Conservation (phyloP, 2,113 vertebrate genomes). For the Oncorhynchus mykiss region DNA sequence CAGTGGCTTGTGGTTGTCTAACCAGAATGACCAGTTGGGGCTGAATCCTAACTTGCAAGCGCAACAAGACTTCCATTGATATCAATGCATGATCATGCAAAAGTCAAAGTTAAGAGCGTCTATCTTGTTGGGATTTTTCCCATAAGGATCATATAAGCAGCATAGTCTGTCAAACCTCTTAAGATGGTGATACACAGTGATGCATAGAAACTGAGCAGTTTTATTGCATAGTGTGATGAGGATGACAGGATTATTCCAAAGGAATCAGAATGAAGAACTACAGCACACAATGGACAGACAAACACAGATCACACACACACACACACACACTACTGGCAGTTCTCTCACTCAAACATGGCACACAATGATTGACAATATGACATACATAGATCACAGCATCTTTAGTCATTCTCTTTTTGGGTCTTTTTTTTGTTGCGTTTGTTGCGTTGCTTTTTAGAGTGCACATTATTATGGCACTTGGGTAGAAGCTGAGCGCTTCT, state of each 20-base stretch:
- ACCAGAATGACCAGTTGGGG: too few relatives aligned
- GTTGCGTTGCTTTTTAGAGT: slow-evolving; percentile 66
- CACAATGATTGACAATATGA: slow-evolving; percentile 64
- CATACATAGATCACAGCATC: slow-evolving; percentile 75
- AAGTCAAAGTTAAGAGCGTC: too few relatives aligned
- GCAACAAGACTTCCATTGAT: neutral
- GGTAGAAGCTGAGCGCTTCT: slow-evolving; percentile 72
- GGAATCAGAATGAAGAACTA: slow-evolving; percentile 59
- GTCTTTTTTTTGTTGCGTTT: slow-evolving; percentile 41
- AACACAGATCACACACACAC: slow-evolving; percentile 41
- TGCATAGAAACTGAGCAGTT: slow-evolving; percentile 69
- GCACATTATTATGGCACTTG: slow-evolving; percentile 71
- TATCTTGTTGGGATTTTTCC: too few relatives aligned
- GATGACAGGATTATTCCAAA: slow-evolving; percentile 62
- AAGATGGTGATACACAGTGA: neutral
- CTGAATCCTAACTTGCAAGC: neutral
- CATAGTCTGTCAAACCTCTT: too few relatives aligned
- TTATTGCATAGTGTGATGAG: slow-evolving; percentile 76
- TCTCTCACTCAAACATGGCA: slow-evolving; percentile 63
- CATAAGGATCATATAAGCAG: too few relatives aligned
- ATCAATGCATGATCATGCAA: neutral
- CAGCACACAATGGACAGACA: slow-evolving; percentile 65
- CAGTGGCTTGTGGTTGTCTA: too few relatives aligned
- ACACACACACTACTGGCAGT: slow-evolving; percentile 45
- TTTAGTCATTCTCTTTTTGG: slow-evolving; percentile 67